Evolutionary conservation across 2,888 invertebrate species (phyloP).

Genomic region (Ceratothoa steindachneri): DNA sequence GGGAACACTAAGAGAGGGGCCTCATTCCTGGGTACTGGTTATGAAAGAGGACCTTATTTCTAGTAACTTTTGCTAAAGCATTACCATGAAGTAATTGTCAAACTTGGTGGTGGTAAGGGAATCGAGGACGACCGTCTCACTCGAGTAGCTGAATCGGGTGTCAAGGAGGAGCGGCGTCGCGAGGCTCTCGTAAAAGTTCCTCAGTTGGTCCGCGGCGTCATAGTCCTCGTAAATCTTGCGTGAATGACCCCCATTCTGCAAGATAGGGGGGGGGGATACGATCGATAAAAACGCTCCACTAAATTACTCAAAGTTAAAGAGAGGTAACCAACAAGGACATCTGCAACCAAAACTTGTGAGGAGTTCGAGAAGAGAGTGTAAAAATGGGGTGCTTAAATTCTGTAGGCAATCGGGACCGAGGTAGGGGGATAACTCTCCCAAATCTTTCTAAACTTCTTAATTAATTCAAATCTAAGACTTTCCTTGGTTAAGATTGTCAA

Average conservation of each 20-base stretch:
- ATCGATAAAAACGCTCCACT: not conserved
- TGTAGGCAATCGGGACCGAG: no score
- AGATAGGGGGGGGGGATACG: no score
- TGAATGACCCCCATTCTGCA: constrained; percentile 65
- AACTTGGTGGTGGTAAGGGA: constrained; percentile 47
- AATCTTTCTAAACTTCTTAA: no score
- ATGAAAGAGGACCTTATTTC: not conserved
- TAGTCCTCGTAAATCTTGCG: constrained; percentile 69
- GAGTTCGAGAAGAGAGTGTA: no score
- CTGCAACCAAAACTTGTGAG: not conserved
- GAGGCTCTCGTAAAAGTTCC: constrained; percentile 61
- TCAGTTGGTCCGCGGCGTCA: constrained; percentile 60
- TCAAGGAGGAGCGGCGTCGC: constrained; percentile 66
- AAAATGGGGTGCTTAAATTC: no score
- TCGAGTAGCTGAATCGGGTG: constrained; percentile 62
- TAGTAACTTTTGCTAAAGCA: no score
- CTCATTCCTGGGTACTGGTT: no score
- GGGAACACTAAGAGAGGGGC: no score
- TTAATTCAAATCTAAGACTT: no score
- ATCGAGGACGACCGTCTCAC: constrained; percentile 47
- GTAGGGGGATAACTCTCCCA: no score
- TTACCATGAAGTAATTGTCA: constrained; percentile 41
- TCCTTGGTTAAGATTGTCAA: no score
- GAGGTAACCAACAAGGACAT: no score
- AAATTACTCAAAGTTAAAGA: not conserved